These are phyloP conservation scores for Pangasius larnaudii DNA, from an alignment of 2,797 vertebrate genomes.

Conservation along the genomic window DNA sequence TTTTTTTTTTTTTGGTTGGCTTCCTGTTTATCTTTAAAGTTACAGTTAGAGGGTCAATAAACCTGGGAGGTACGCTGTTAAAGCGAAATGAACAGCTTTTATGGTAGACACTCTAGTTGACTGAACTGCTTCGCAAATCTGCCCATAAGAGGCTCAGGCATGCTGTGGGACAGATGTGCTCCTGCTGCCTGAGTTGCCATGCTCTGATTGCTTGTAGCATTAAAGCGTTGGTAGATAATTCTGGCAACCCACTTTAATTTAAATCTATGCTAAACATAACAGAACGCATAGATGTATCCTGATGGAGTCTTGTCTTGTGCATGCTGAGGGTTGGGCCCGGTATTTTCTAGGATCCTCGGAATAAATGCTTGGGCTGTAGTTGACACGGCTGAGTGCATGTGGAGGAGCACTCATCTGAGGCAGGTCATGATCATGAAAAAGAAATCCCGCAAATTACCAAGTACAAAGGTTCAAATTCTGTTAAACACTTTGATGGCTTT, in stretches of 20 bases:
- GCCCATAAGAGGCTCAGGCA: constrained; percentile 27
- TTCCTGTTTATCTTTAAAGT: constrained; percentile 57
- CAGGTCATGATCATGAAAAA: constrained; percentile 46
- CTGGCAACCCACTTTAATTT: neutral
- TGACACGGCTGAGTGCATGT: constrained; percentile 36
- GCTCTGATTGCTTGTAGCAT: constrained; percentile 29
- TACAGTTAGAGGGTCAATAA: constrained; percentile 59
- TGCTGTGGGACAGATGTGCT: constrained; percentile 43
- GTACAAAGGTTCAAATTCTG: constrained; percentile 32
- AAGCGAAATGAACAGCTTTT: constrained; percentile 58
- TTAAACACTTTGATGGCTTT: constrained; percentile 48
- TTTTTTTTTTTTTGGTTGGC: constrained; percentile 46
- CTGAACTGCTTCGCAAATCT: constrained; percentile 47
- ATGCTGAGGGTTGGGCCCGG: neutral
- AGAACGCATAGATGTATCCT: neutral
- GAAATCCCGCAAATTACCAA: constrained; percentile 29
- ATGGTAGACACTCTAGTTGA: constrained; percentile 23
- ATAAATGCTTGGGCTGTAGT: neutral
- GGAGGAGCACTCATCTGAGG: constrained; percentile 35
- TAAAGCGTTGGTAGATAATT: neutral
- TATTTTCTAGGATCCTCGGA: neutral
- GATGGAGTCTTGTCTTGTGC: neutral
- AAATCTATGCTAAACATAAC: neutral
- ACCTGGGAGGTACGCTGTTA: constrained; percentile 58
- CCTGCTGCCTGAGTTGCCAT: constrained; percentile 33